phyloP scores from a whole-genome alignment of 2,113 vertebrate species.

The Sitta europaea region DNA sequence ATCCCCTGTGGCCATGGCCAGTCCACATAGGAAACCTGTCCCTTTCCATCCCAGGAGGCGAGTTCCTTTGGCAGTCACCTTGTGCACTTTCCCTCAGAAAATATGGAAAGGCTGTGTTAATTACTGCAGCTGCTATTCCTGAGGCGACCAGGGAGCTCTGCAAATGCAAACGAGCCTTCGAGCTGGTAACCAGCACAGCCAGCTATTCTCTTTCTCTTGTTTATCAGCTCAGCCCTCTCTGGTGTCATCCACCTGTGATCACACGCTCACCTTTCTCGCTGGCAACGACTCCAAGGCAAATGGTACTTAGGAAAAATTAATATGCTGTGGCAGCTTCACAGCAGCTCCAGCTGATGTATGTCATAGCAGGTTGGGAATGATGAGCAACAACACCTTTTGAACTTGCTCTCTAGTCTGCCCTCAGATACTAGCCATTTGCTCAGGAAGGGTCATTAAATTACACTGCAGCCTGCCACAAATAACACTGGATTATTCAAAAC shows the following conservation, averaged over 20 bases:
- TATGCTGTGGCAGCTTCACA: not conserved
- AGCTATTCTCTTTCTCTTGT: not conserved
- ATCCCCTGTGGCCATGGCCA: fast-evolving
- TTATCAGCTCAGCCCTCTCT: not conserved
- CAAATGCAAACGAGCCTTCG: not conserved
- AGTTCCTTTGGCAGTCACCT: not conserved
- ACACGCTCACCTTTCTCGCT: not conserved
- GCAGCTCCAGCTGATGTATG: not conserved
- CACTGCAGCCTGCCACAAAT: not conserved
- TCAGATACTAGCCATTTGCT: not conserved
- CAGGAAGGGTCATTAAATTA: not conserved
- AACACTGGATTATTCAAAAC: not conserved
- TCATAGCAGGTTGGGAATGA: not conserved
- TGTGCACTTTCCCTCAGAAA: not conserved
- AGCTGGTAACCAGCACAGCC: not conserved
- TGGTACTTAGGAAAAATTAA: not conserved
- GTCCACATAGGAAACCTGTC: not conserved
- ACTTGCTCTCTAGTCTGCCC: not conserved
- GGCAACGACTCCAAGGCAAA: not conserved
- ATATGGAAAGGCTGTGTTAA: not conserved
- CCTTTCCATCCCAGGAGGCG: not conserved
- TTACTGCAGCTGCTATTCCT: not conserved
- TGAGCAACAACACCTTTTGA: not conserved
- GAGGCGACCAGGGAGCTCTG: not conserved
- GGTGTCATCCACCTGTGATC: not conserved